These are phyloP conservation scores for Orientallactaga sibirica DNA, from an alignment of 2,797 vertebrate species.

Conservation along the genomic window DNA sequence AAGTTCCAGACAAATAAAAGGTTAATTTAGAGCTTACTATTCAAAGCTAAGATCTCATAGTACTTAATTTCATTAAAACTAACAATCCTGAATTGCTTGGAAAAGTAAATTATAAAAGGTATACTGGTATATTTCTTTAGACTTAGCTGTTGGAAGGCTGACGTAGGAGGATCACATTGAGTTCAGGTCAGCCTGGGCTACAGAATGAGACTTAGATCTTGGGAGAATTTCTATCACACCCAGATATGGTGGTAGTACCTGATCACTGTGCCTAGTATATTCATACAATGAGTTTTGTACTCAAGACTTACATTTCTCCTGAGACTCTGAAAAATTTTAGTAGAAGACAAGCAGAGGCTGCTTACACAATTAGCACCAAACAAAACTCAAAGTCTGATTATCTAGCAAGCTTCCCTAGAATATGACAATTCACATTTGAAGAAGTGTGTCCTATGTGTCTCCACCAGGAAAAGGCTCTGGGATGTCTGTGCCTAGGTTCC, in stretches of 20 bases:
- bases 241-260: neutral
- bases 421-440: neutral
- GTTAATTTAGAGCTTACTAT: neutral
- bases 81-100: neutral
- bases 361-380: neutral
- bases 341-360: neutral
- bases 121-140: too few species aligned
- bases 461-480: neutral
- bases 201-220: neutral
- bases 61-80: conserved; percentile 13
- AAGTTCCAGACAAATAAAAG: neutral
- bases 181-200: too few species aligned
- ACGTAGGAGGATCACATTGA: too few species aligned
- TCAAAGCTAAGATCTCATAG: neutral
- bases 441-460: neutral
- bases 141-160: too few species aligned
- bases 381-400: neutral
- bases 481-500: neutral
- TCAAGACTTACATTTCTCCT: neutral
- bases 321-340: neutral
- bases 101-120: neutral
- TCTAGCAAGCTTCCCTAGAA: neutral
- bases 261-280: neutral
- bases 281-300: neutral
- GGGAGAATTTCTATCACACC: neutral